These are phyloP conservation scores for Philaethria dido DNA, from an alignment of 2,888 invertebrate species.

Conservation along the genomic window DNA sequence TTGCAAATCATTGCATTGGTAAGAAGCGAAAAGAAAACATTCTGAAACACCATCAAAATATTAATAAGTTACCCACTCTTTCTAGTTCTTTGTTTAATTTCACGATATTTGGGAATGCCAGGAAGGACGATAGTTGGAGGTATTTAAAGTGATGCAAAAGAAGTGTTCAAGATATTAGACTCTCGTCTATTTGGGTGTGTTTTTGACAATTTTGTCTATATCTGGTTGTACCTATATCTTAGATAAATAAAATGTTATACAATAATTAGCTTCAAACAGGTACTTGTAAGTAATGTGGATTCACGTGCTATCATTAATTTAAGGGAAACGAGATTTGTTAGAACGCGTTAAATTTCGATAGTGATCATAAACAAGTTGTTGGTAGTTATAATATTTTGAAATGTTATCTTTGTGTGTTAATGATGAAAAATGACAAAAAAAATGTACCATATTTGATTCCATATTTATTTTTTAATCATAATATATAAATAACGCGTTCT, in stretches of 20 bases:
- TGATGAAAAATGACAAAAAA: conserved; percentile 1
- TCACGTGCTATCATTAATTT: conserved; percentile 55
- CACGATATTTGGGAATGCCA: conserved; percentile 32
- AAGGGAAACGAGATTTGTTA: conserved; percentile 29
- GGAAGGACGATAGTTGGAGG: conserved; percentile 27
- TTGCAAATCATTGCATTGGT: background rate
- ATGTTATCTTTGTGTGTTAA: conserved; percentile 12
- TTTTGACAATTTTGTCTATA: conserved; percentile 59
- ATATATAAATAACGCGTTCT: conserved; percentile 50
- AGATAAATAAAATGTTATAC: conserved; percentile 54
- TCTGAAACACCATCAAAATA: background rate
- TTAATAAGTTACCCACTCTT: conserved; percentile 19
- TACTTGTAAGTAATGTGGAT: conserved; percentile 54
- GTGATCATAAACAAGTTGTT: conserved; percentile 3
- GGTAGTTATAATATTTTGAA: conserved; percentile 1
- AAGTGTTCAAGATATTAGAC: conserved; percentile 66
- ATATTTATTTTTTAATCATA: background rate
- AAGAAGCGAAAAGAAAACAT: background rate
- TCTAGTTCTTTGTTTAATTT: conserved; percentile 31
- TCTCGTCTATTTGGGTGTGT: conserved; percentile 55
- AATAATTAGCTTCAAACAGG: conserved; percentile 60
- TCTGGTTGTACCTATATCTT: conserved; percentile 57
- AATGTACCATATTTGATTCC: background rate
- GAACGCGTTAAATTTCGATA: conserved; percentile 34
- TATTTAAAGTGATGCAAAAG: conserved; percentile 50